Evolutionary conservation across 2,888 invertebrate species (phyloP).

Genomic region (Ryuthela nishihirai): DNA sequence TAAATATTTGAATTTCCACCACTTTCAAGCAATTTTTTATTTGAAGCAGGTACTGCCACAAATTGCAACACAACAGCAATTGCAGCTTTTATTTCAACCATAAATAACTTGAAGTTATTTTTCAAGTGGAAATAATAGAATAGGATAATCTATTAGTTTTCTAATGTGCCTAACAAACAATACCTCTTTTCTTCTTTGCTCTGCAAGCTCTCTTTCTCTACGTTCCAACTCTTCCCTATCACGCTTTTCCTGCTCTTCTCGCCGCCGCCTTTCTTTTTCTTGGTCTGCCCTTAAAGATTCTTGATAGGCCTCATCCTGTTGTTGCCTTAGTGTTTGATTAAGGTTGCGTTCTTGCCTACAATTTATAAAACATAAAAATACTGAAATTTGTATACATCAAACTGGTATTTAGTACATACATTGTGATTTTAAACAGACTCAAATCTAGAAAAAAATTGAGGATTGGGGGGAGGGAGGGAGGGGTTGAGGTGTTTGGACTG

Average conservation of each 20-base stretch:
- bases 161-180: background rate
- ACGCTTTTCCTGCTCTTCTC: conserved; percentile 56
- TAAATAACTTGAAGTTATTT: too few relatives aligned
- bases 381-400: background rate
- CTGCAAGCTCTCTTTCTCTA: conserved; percentile 47
- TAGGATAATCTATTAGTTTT: background rate
- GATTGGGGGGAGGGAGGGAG: too few relatives aligned
- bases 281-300: conserved; percentile 89
- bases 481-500: too few relatives aligned
- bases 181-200: conserved; percentile 46
- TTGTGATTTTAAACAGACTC: too few relatives aligned
- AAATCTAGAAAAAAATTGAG: too few relatives aligned
- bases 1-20: too few relatives aligned
- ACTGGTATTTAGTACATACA: too few relatives aligned
- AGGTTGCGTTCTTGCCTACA: conserved; percentile 71
- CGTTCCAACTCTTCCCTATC: conserved; percentile 53
- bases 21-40: too few relatives aligned
- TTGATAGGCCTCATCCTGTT: conserved; percentile 92
- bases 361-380: background rate
- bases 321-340: conserved; percentile 77
- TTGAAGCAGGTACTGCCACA: too few relatives aligned
- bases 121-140: background rate
- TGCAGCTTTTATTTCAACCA: too few relatives aligned
- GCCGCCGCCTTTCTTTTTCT: conserved; percentile 78
- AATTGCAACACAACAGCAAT: too few relatives aligned